Evolutionary conservation across 1,140 invertebrate species (phyloP).

Genomic region (Fopius arisanus): DNA sequence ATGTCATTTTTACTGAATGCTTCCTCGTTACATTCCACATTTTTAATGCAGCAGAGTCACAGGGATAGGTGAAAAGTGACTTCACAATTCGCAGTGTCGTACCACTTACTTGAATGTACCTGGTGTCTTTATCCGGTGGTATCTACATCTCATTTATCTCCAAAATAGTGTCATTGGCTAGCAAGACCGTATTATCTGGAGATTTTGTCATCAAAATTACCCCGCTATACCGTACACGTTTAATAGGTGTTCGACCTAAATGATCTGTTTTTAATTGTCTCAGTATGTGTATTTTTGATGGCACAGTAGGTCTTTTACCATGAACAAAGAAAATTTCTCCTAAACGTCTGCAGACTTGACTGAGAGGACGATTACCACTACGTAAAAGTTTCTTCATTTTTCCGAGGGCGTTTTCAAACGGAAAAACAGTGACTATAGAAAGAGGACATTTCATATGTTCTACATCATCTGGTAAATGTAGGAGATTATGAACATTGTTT

Average conservation of each 20-base stretch:
- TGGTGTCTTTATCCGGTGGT: not conserved
- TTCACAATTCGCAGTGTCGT: not conserved
- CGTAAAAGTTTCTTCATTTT: not conserved
- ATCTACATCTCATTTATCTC: conserved; percentile 11
- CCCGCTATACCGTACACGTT: not conserved
- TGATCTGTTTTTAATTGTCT: not conserved
- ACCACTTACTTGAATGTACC: not conserved
- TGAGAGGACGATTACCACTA: not conserved
- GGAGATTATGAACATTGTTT: not conserved
- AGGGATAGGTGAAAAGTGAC: conserved; percentile 1
- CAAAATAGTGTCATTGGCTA: not conserved
- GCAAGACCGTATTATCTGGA: conserved; percentile 14
- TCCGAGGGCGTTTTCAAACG: not conserved
- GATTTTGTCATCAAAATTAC: not conserved
- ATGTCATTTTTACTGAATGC: not conserved
- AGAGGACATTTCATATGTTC: not conserved
- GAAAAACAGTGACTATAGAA: not conserved
- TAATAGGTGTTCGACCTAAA: not conserved
- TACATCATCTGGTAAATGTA: conserved; percentile 3
- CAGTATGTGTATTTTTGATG: not conserved
- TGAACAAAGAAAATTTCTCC: not conserved
- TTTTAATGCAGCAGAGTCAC: not conserved
- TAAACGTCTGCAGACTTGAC: not conserved
- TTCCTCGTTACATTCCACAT: not conserved
- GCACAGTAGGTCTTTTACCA: not conserved